Evolutionary conservation across 2,113 vertebrate species (phyloP).

Genomic region (Protomyctophum bolini): DNA sequence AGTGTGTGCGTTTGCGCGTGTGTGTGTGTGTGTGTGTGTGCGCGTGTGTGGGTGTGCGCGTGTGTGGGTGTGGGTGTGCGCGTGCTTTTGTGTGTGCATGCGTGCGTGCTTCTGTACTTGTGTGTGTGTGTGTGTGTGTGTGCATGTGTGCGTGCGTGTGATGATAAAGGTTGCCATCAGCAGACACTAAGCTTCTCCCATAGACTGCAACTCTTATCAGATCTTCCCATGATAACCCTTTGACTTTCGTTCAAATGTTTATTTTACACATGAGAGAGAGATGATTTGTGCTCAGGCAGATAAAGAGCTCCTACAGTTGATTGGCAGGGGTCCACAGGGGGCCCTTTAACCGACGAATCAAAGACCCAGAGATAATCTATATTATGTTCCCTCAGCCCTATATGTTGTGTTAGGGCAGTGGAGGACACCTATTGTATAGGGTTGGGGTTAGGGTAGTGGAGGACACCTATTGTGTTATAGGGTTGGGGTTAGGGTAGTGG

Average conservation of each 20-base stretch:
- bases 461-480: no score
- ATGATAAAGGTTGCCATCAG: constrained; percentile 10
- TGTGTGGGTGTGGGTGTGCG: background rate
- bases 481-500: no score
- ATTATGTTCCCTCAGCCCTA: no score
- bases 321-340: constrained; percentile 1
- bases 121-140: background rate
- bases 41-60: background rate
- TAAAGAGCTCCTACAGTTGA: constrained; percentile 18
- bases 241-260: constrained; percentile 12
- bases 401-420: no score
- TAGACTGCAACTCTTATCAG: constrained; percentile 13
- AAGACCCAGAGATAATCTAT: background rate
- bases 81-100: background rate
- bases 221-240: constrained; percentile 21
- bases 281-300: constrained; percentile 29
- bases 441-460: no score
- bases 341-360: background rate
- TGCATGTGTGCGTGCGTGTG: constrained; percentile 11
- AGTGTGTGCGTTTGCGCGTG: background rate
- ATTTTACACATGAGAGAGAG: constrained; percentile 27
- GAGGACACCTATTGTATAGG: no score
- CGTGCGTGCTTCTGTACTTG: background rate
- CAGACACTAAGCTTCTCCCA: constrained; percentile 14
- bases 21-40: constrained; percentile 4